Base-by-base conservation (phyloP, 2,113 vertebrate genomes). In the Phocoena phocoena region DNA sequence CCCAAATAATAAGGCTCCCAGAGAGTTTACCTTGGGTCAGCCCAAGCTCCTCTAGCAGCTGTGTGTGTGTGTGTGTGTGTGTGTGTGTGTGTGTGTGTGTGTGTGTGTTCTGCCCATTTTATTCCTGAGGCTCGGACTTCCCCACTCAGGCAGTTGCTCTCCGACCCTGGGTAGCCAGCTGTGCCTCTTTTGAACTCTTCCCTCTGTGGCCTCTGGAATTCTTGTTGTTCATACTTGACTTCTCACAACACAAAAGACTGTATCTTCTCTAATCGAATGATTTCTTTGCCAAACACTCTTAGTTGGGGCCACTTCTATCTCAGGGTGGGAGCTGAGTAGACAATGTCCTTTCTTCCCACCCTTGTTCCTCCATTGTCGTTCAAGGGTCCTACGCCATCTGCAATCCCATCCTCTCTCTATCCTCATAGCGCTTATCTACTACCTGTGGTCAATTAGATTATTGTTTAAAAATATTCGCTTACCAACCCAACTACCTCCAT, bases 1-100 rank as follows among this genome's bases (percentile, higher is more conserved):
- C 67, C 90, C 77, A 63, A 53, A 97, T 65, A 97, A 90, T 38
- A 86, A 31, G n/a, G 26, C 44, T 92, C 25, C 90, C 44, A 23
- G 89, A 94, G 9, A 60, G 95, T 98, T 91, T 87, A 92, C 18
- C 83, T 88, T 91, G 63, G 63, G 95, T 65, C n/a, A 86, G 68
- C 53, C 14, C 76, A 84, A 87, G 50, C 31, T 92, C 90, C 47
- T 89, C 79, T 76, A 55, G 36, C 68, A 68, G 18, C 21, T 44
- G 2, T 36, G 36, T 36, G 36, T 44, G 2, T 47, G 21, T 53
- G 36, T 63, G 65, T 38, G 41, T 79, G n/a, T 58, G 2, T 55
- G 25, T 44, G 20, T 53, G 31, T 71, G n/a, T 88, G 28, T 38
- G 21, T 68, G 18, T 21, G 3, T 28, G 15, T 47, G 8, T 25